Conservation (phyloP, 2,888 invertebrate genomes). For the Diloba caeruleocephala region DNA sequence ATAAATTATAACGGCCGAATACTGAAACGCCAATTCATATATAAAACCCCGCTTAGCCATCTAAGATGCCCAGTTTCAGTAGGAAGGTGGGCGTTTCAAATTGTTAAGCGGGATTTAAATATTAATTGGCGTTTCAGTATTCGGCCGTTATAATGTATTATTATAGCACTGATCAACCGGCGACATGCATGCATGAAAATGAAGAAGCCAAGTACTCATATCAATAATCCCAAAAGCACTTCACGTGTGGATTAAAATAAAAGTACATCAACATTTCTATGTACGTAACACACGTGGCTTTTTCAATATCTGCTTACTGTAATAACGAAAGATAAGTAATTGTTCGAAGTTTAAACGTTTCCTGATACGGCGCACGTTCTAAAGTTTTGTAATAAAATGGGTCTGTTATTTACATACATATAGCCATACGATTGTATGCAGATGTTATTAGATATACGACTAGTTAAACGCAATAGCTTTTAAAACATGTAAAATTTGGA, state of each 20-base stretch:
- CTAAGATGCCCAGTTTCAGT: too few relatives aligned
- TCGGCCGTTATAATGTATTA: too few relatives aligned
- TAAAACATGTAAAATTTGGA: neutral
- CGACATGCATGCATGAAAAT: slow-evolving; percentile 30
- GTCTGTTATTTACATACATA: slow-evolving; percentile 27
- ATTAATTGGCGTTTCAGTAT: too few relatives aligned
- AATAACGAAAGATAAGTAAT: slow-evolving; percentile 26
- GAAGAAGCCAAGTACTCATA: slow-evolving; percentile 27
- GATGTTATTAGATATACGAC: slow-evolving; percentile 11
- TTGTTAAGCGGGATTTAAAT: too few relatives aligned
- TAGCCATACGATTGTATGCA: slow-evolving; percentile 22
- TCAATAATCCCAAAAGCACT: slow-evolving; percentile 25
- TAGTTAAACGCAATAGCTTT: slow-evolving; percentile 3
- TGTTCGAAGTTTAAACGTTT: slow-evolving; percentile 26
- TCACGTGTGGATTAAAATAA: slow-evolving; percentile 32
- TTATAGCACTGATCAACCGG: too few relatives aligned
- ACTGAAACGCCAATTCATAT: too few relatives aligned
- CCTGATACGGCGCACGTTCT: slow-evolving; percentile 30
- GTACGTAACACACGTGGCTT: slow-evolving; percentile 6
- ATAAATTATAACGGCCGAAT: too few relatives aligned
- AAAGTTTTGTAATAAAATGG: slow-evolving; percentile 37
- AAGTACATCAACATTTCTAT: slow-evolving; percentile 15
- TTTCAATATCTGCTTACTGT: slow-evolving; percentile 24
- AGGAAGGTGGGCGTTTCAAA: too few relatives aligned
- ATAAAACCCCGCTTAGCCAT: too few relatives aligned